Evolutionary conservation across 2,113 vertebrate species (phyloP).

Genomic region (Myotis brandtii): DNA sequence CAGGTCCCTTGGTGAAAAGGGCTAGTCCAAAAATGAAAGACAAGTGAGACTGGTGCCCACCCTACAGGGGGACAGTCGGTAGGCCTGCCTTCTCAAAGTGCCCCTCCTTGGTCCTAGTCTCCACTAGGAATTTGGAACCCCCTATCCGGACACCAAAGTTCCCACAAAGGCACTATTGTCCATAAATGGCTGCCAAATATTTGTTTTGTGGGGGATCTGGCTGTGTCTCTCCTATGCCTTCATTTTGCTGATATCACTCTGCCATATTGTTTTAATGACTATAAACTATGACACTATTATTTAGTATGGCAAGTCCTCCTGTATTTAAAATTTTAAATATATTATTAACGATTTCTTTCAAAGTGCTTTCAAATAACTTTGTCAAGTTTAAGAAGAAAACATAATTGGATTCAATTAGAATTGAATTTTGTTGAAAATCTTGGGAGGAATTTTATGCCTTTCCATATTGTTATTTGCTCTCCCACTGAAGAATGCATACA

Average conservation of each 20-base stretch:
- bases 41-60: neutral
- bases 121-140: neutral
- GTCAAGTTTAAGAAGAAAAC: neutral
- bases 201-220: neutral
- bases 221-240: neutral
- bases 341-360: neutral
- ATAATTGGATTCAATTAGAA: neutral
- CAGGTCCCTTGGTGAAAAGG: neutral
- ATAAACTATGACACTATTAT: neutral
- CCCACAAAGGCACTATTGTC: neutral
- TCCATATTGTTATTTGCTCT: neutral
- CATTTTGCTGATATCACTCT: neutral
- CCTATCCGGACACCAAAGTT: neutral
- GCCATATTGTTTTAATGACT: neutral
- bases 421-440: neutral
- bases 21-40: neutral
- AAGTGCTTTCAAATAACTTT: neutral
- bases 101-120: neutral
- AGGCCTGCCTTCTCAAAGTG: neutral
- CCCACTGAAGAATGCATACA: neutral
- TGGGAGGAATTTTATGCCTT: neutral
- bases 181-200: neutral
- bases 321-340: neutral
- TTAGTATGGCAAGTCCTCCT: neutral
- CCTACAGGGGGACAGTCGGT: neutral